Base-by-base conservation (phyloP, 2,888 invertebrate species). In the Drosophila atripex region DNA sequence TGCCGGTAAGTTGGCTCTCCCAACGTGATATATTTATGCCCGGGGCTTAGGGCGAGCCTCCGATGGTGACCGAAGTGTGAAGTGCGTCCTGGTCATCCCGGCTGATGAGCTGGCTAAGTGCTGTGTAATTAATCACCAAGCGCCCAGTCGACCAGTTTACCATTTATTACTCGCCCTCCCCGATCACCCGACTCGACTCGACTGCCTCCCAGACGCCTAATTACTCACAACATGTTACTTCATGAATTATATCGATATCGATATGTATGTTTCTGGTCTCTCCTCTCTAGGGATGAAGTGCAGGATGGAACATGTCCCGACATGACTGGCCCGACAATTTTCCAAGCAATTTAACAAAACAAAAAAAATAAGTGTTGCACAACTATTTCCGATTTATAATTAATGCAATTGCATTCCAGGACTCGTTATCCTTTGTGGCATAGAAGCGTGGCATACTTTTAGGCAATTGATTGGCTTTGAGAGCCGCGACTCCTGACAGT, bases 211-310 rank as follows among this genome's bases (percentile, higher is more conserved):
- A 54, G 55, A 45, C 47, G 65, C 66, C 70, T 68, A 71, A 71
- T 77, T 71, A 77, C 71, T 77, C 72, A 54, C 51, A 57, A 53
- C 65, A 58, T 58, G 76, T 59, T 58, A 59, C 65, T 58, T 56
- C 75, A 76, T 76, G 66, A 76, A 71, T 77, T 74, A 74, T 54
- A 41, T 41, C 21, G 21, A 14, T 11, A 49, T 14, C n/a, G 35
- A 35, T 21, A 12, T n/a, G n/a, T n/a, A 25, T 25, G 7, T 7
- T 7, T 7, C 7, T 1, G 35, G 35, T 32, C 12, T 23, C 11
- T 30, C 35, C 9, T 50, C 32, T 49, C 35, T 8, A 18, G 55
- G 45, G 25, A 30, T 18, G 3, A 1, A 23, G 9, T 38, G 35
- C 51, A 57, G 23, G 8, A 35, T 65, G 63, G 18, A 18, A 18